These are phyloP conservation scores for Rhinolophus sinicus DNA, from an alignment of 2,113 vertebrate genomes.

Conservation along the genomic window DNA sequence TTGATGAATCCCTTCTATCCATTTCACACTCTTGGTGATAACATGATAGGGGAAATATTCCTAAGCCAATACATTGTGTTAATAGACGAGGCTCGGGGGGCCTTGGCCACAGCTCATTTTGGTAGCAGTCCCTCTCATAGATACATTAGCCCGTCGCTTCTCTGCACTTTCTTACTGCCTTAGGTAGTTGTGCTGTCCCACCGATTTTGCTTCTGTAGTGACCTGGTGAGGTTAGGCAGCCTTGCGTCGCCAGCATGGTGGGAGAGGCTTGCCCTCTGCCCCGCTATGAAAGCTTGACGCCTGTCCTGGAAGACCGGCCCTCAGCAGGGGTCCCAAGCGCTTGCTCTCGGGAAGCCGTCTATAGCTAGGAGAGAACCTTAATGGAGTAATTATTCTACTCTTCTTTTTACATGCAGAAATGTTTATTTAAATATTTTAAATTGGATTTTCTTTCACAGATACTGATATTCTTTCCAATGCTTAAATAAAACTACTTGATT, in stretches of 20 bases:
- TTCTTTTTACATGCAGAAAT: slow-evolving; percentile 75
- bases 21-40: background rate
- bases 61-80: accelerated
- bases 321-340: background rate
- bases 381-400: slow-evolving; percentile 67
- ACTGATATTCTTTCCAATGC: slow-evolving; percentile 64
- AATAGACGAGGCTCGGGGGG: accelerated
- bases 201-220: background rate
- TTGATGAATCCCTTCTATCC: background rate
- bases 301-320: background rate
- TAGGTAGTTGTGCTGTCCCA: background rate
- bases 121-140: background rate
- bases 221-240: background rate
- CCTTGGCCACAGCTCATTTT: background rate
- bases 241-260: background rate
- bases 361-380: slow-evolving; percentile 22
- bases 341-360: background rate
- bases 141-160: background rate
- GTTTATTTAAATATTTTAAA: slow-evolving; percentile 77
- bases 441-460: slow-evolving; percentile 72
- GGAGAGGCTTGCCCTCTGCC: background rate
- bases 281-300: background rate
- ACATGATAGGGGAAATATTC: accelerated
- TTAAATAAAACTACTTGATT: slow-evolving; percentile 76
- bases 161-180: slow-evolving; percentile 59